Evolutionary conservation across 2,888 invertebrate genomes (phyloP), one percentile per base, ranked within the genome.

Genomic region (Rhingia rostrata): DNA sequence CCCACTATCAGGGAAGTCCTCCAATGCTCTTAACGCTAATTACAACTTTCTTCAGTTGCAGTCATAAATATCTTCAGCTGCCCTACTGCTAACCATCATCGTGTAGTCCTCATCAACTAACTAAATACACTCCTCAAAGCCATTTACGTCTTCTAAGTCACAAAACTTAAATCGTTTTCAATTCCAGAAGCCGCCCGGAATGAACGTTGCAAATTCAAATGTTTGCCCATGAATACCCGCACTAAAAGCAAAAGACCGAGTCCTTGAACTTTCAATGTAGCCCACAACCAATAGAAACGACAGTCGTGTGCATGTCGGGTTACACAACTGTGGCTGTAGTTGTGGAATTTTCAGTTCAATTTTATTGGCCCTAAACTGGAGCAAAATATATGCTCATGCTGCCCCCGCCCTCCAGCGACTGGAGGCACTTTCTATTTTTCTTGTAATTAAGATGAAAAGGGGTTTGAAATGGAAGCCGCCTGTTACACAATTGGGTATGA

Each of bases 401-500:
- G 6, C 45, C 10, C 45, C 12, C 45, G 6, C 6, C 14, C 4
- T 1, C 51, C 51, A 7, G 14, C 35, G 4, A 4, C 5, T 12
- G 32, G 54, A 35, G 45, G 61, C 14, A 35, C 49, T 22, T 66
- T 75, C 53, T 70, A 70, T 80, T 80, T 84, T 74, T 80, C 69
- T 70, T 84, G 80, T 84, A 84, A 84, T 84, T 80, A 84, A 80
- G 84, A 80, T 70, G 66, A 69, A 84, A 80, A 75, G 61, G 84
- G 84, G 80, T 84, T 63, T 64, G 80, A 54, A 74, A 83, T 74
- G 22, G 53, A 60, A 60, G 83, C 83, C 74, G 84, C 84, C 84
- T 84, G 79, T 84, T 84, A 80, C 84, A 84, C 80, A 74, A 80
- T 80, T 74, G 84, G 70, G 67, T 84, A 84, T 72, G 80, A 84